Evolutionary conservation across 1,140 invertebrate species (phyloP), one percentile per base, ranked within the genome.

Genomic region (Micrasema minimum): DNA sequence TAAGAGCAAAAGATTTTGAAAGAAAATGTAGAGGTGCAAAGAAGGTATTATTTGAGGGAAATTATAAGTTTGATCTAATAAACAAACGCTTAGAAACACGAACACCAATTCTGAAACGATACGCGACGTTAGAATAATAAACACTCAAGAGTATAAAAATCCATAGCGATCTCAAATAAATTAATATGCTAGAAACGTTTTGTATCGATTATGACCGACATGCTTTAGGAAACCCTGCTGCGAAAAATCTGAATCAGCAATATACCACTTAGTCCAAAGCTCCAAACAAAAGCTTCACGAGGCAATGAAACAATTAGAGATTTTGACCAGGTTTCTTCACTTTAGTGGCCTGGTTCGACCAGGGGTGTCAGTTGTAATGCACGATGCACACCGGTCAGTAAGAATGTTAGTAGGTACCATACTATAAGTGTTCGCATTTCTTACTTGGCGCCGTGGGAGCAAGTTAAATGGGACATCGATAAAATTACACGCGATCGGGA

Each of bases 181-280:
- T 59, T 59, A 59, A 5, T 59, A 59, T 59, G 38, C 55, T 14
- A 3, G 22, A 41, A 59, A 18, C 35, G 35, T 59, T 59, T 38
- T 20, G 37, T 20, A 43, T 18, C 55, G 55, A 59, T 59, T 59
- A 59, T 59, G 55, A 59, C n/a, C 55, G 22, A 59, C 35, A 59
- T 59, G 55, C 55, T 38, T 59, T 38, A 5, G 35, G 6, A 41
- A 18, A 5, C 18, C 22, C 48, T 18, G 26, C 18, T 5, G 16
- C 7, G 9, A 14, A 51, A 43, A 59, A 1, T 9, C 18, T 5
- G 18, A 9, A 5, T 2, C 2, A 59, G 55, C 20, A 59, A 16
- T 12, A 1, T 9, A 12, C 1, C 16, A 59, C 35, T 41, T 38
- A 6, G 18, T 20, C 38, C 14, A 59, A 59, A 59, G n/a, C 14